Percentiles rank a stretch among this genome's conserved stretches.
phyloP scores from a whole-genome alignment of 2,797 vertebrate species.

The Sebastes alutus region DNA sequence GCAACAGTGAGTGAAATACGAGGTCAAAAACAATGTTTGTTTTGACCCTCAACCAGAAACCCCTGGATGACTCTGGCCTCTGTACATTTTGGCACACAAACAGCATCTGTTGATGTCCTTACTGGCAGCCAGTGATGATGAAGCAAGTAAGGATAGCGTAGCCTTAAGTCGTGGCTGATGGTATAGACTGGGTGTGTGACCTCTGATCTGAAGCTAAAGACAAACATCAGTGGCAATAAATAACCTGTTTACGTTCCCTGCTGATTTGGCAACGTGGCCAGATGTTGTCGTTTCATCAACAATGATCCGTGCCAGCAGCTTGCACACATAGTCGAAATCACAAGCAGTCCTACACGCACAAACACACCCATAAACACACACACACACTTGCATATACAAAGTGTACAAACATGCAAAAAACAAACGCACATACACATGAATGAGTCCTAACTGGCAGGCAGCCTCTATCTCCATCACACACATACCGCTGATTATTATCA shows the following conservation, averaged over 20 bases:
- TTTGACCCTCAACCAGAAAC: slow-evolving; percentile 40
- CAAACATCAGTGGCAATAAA: slow-evolving; percentile 56
- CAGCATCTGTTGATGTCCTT: slow-evolving; percentile 50
- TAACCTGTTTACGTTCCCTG: slow-evolving; percentile 57
- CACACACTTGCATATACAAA: not conserved
- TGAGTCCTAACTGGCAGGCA: slow-evolving; percentile 4
- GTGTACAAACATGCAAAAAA: not conserved
- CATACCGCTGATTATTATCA: slow-evolving; percentile 43
- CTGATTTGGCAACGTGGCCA: slow-evolving; percentile 54
- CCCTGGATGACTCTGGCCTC: slow-evolving; percentile 26
- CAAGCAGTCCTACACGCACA: not conserved
- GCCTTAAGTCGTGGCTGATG: slow-evolving; percentile 22
- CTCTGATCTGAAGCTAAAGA: slow-evolving; percentile 42
- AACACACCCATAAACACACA: not conserved
- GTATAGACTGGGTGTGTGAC: slow-evolving; percentile 17
- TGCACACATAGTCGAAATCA: slow-evolving; percentile 39
- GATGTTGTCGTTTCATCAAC: slow-evolving; percentile 67
- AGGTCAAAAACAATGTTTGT: slow-evolving; percentile 51
- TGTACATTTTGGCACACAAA: slow-evolving; percentile 38
- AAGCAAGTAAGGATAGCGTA: slow-evolving; percentile 55
- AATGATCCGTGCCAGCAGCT: slow-evolving; percentile 35
- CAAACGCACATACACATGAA: slow-evolving; percentile 23
- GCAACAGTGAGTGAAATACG: slow-evolving; percentile 29
- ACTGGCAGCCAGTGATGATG: slow-evolving; percentile 19
- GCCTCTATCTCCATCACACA: slow-evolving; percentile 6